These are phyloP conservation scores for Carassius gibelio DNA, from an alignment of 2,113 vertebrate genomes.

Conservation along the genomic window DNA sequence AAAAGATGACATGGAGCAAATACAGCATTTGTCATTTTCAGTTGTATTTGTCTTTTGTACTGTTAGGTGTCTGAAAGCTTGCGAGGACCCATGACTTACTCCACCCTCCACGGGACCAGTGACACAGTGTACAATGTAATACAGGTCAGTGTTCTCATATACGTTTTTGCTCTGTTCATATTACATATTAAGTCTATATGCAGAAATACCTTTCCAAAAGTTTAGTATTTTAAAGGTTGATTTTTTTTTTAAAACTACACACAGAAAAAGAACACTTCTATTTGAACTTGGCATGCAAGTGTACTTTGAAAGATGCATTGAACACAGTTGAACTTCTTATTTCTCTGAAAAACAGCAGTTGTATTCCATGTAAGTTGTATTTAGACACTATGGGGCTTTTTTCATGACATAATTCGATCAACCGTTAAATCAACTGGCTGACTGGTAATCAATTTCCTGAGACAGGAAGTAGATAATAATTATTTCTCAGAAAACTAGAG, in stretches of 20 bases:
- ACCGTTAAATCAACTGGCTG: neutral
- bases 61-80: neutral
- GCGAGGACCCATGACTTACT: neutral
- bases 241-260: neutral
- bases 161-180: neutral
- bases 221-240: neutral
- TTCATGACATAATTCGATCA: neutral
- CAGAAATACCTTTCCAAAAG: neutral
- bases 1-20: neutral
- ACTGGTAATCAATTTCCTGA: constrained; percentile 11
- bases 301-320: neutral
- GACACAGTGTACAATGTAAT: constrained; percentile 12
- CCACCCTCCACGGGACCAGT: constrained; percentile 1
- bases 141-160: neutral
- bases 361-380: neutral
- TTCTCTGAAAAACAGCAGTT: constrained; percentile 8
- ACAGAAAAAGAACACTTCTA: neutral
- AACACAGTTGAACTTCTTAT: neutral
- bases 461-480: neutral
- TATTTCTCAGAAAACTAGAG: neutral
- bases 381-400: neutral
- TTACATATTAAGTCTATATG: neutral
- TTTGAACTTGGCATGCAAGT: neutral
- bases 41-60: neutral
- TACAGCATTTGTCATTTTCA: neutral